Conservation (phyloP, 2,888 invertebrate species). For the Drosophila quinaria region DNA sequence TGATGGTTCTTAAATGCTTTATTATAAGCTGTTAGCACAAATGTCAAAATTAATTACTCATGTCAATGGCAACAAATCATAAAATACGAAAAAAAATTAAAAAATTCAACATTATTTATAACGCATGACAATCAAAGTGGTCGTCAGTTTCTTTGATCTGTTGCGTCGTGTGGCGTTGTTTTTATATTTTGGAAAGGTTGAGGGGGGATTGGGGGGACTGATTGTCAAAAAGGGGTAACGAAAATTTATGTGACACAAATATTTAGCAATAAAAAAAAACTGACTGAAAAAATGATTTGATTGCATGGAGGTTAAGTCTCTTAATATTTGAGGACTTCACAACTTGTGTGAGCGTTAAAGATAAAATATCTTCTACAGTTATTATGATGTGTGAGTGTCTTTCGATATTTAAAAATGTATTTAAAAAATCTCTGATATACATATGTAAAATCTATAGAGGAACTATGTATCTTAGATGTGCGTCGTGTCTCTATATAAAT, state of each 20-base stretch:
- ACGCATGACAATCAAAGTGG: constrained; percentile 67
- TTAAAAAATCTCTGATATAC: constrained; percentile 4
- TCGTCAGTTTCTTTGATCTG: constrained; percentile 68
- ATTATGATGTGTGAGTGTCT: constrained; percentile 15
- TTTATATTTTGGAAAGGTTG: neutral
- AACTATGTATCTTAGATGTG: neutral
- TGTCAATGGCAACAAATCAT: constrained; percentile 77
- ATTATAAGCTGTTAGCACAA: constrained; percentile 77
- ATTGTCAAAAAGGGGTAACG: constrained; percentile 49
- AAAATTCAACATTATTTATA: constrained; percentile 73
- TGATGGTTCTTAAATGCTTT: constrained; percentile 57
- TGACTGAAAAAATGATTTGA: constrained; percentile 53
- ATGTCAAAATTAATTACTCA: constrained; percentile 78
- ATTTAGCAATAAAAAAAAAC: constrained; percentile 67
- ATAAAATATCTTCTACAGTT: constrained; percentile 37
- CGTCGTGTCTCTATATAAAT: constrained; percentile 33
- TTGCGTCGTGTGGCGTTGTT: constrained; percentile 68
- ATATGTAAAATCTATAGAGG: neutral
- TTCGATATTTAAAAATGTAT: constrained; percentile 7
- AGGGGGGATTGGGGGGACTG: neutral
- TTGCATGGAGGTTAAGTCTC: constrained; percentile 63
- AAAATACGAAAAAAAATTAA: constrained; percentile 45
- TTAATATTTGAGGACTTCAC: constrained; percentile 32
- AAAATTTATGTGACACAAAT: constrained; percentile 75
- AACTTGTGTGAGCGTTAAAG: constrained; percentile 30